These are phyloP conservation scores for Elegia similella DNA, from an alignment of 2,888 invertebrate species.

Conservation along the genomic window DNA sequence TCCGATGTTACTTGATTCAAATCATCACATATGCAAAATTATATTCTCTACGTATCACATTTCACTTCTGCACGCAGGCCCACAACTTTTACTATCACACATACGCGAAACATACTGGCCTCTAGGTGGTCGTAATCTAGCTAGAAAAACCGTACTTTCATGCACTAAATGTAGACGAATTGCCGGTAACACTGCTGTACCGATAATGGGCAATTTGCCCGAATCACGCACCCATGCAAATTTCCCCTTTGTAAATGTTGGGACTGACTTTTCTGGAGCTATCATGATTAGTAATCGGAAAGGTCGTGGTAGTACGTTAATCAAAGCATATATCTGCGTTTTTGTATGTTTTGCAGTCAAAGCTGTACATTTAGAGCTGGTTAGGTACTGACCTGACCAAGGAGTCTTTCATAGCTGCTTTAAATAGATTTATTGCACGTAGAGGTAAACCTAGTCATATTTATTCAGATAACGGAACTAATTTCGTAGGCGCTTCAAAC, in stretches of 20 bases:
- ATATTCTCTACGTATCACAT: background rate
- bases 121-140: background rate
- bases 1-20: background rate
- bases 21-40: background rate
- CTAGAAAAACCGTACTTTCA: background rate
- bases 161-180: background rate
- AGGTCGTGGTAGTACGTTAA: too few relatives aligned
- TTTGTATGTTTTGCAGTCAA: too few relatives aligned
- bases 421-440: too few relatives aligned
- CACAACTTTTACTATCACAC: background rate
- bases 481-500: background rate
- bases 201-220: background rate
- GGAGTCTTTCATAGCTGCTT: too few relatives aligned
- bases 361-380: too few relatives aligned
- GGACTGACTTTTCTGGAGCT: too few relatives aligned
- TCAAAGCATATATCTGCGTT: too few relatives aligned
- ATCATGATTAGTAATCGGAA: too few relatives aligned
- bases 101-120: background rate
- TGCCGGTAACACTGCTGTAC: background rate
- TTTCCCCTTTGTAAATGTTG: background rate
- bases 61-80: background rate
- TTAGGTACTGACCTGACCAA: too few relatives aligned
- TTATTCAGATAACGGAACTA: background rate
- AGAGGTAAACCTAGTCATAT: background rate
- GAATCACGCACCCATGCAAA: background rate